Evolutionary conservation across 1,140 invertebrate genomes (phyloP), one percentile per base, ranked within the genome.

Genomic region (Hermetia illucens): DNA sequence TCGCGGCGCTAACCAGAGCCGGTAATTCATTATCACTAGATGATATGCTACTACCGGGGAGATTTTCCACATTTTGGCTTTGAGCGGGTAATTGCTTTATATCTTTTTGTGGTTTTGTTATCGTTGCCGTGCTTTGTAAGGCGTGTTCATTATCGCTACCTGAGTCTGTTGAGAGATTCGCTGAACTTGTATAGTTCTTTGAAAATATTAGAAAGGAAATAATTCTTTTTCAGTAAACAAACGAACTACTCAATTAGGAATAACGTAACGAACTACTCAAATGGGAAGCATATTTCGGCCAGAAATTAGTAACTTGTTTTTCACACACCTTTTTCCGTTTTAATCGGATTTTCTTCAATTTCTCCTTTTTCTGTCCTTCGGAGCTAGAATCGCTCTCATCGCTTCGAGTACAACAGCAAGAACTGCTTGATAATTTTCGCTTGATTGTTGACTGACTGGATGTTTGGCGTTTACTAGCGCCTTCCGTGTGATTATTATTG

Each of bases 21-120:
- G 75, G 70, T 25, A 79, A 53, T 55, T 80, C 75, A 63, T 76
- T 76, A 58, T 79, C 76, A 50, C 75, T 78, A 41, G 71, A 70
- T 3, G 73, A 75, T 8, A 53, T 46, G 34, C 72, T 66, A 47
- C 72, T 70, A 39, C 55, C 61, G 62, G 43, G 21, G 20, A 44
- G 12, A 39, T 16, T 18, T 18, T 34, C 10, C 17, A 10, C 16
- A n/a, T 25, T 8, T 8, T 25, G n/a, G 8, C n/a, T 25, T 25
- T 25, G n/a, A 25, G 8, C 8, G 8, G 5, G 34, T 12, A 5
- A 9, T 13, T 21, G 34, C n/a, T n/a, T 19, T 13, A 12, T n/a
- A 9, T 19, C 20, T n/a, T 19, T 8, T 5, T 18, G 16, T 4
- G 5, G 15, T 36, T 36, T 36, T n/a, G 3, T 13, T 13, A 10